phyloP scores from a whole-genome alignment of 2,113 vertebrate species.

The Erinaceus europaeus region DNA sequence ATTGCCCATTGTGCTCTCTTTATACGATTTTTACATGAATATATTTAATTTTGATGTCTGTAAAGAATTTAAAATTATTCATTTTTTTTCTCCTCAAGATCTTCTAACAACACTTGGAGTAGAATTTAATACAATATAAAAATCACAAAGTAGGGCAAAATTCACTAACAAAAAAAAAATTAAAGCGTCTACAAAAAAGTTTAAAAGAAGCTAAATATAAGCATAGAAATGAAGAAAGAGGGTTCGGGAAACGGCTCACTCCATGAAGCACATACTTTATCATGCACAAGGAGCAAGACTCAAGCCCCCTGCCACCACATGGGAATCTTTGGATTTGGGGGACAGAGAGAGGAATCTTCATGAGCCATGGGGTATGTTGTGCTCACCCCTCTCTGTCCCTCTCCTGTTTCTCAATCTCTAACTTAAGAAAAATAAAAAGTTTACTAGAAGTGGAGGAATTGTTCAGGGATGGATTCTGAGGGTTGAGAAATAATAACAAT shows the following conservation, averaged over 20 bases:
- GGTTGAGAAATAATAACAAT: not conserved
- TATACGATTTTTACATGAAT: not conserved
- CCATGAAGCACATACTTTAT: too few species aligned
- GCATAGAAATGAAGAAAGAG: too few species aligned
- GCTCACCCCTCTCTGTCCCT: too few species aligned
- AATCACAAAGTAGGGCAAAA: not conserved
- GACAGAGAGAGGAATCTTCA: too few species aligned
- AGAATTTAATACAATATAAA: conserved; percentile 17
- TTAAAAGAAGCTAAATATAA: not conserved
- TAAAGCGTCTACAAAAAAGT: not conserved
- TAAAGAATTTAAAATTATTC: not conserved
- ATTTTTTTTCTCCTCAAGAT: not conserved
- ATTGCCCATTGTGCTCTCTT: not conserved
- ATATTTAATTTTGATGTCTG: not conserved
- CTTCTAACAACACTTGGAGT: not conserved
- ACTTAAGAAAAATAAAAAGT: not conserved
- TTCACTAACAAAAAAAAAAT: not conserved
- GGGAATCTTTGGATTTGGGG: too few species aligned
- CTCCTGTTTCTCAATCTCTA: too few species aligned
- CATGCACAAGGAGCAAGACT: too few species aligned
- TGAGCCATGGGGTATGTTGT: too few species aligned
- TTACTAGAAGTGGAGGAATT: not conserved
- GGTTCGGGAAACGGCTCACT: too few species aligned
- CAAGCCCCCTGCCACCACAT: too few species aligned
- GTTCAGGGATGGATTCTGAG: too few species aligned